Base-by-base conservation (phyloP, 2,113 vertebrate species). In the Amblyornis subalaris region DNA sequence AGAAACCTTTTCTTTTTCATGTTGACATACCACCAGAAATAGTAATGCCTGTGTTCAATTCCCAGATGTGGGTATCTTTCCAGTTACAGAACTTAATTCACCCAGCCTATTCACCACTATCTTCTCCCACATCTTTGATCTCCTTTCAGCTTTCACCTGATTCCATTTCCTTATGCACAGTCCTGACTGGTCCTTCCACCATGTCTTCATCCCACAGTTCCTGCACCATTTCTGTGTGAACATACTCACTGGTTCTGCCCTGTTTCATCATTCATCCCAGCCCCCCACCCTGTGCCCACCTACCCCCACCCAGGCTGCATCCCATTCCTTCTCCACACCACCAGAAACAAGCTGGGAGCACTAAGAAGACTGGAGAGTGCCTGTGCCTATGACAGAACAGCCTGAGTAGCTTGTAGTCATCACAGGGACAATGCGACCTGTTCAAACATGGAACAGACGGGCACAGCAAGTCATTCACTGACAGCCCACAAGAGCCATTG, bases 1-100 rank as follows among this genome's bases (percentile, higher is more conserved):
- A 58, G 38, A 92, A 94, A 66, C 11, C 45, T 82, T 82, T 89
- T 58, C 40, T 64, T 81, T 82, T 60, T 40, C 79, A 71, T 24
- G 69, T 9, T 86, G 65, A 92, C 72, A 67, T 26, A 54, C 28
- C 33, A 80, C 44, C 7, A 84, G 38, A 73, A 51, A 72, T 18
- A 69, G 21, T 35, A 90, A 86, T 44, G 70, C 60, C 83, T 60
- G 31, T 58, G 60, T 36, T 84, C 57, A 53, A 1, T 48, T 93
- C 51, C 64, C 57, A 90, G 61, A 40, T 90, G 40, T 15, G 22
- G 47, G 25, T 48, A 83, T 76, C 75, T 48, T 86, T 48, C 61
- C 55, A 81, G 61, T 22, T 89, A 81, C 15, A 81, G 47, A 84
- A 54, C 31, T 76, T 70, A 66, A 35, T 71, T 94, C 40, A 90